phyloP scores from a whole-genome alignment of 1,140 invertebrate species.

The Brachionus angularis region DNA sequence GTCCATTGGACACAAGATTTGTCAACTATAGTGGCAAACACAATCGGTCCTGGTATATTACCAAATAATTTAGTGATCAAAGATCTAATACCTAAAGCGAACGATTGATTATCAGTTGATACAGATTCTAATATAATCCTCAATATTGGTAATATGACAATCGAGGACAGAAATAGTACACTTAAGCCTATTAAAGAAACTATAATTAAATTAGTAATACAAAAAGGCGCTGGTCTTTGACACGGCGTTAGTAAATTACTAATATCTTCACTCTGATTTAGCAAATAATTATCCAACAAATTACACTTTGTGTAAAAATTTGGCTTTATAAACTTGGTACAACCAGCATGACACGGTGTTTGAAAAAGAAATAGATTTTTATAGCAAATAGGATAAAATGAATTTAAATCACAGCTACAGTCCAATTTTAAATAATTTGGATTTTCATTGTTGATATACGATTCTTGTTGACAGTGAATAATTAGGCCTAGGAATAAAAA shows the following conservation, averaged over 20 bases:
- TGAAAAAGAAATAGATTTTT: conserved; percentile 1
- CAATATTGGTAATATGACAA: conserved; percentile 18
- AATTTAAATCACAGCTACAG: conserved; percentile 1
- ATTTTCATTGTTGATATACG: neutral
- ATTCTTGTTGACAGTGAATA: conserved; percentile 19
- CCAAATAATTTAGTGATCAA: conserved; percentile 29
- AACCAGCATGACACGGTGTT: conserved; percentile 35
- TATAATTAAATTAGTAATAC: neutral
- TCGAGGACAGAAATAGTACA: conserved; percentile 11
- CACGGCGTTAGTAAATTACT: neutral
- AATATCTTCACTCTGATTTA: neutral
- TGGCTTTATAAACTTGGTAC: neutral
- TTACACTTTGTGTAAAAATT: neutral
- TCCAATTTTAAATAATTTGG: neutral
- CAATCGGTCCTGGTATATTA: conserved; percentile 40
- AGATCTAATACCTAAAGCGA: conserved; percentile 30
- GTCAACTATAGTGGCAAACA: conserved; percentile 25
- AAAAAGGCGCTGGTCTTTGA: neutral
- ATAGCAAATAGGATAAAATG: conserved; percentile 39
- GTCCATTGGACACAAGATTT: conserved; percentile 32
- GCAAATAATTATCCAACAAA: neutral
- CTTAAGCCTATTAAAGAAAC: neutral
- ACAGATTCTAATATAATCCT: conserved; percentile 24
- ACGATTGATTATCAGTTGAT: conserved; percentile 18
- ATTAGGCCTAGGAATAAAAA: conserved; percentile 15